Percentiles rank a stretch among this genome's conserved stretches.
These are phyloP conservation scores for Cyrtorhinus lividipennis DNA, from an alignment of 1,140 invertebrate species.

Conservation along the genomic window DNA sequence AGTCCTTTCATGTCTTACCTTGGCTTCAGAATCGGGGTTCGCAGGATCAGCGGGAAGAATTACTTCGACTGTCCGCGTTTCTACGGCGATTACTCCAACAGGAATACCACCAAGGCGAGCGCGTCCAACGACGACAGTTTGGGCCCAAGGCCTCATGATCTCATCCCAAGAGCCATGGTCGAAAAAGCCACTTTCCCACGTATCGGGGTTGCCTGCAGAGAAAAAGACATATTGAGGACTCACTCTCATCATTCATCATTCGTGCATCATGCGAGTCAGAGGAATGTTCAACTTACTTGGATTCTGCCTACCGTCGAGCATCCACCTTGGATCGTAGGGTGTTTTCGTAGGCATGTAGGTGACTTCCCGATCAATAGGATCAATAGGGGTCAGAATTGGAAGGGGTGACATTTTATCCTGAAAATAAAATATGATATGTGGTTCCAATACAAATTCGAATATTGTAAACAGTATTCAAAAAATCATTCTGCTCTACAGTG, in stretches of 20 bases:
- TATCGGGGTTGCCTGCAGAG: constrained; percentile 34
- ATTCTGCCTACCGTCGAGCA: constrained; percentile 63
- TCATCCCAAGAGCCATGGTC: constrained; percentile 82
- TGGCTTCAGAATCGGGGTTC: constrained; percentile 93
- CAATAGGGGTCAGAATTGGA: constrained; percentile 55
- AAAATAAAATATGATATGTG: constrained; percentile 18
- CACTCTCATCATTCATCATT: too few species aligned
- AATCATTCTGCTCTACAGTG: too few species aligned
- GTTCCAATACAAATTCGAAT: too few species aligned
- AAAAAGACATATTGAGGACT: too few species aligned
- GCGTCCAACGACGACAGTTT: constrained; percentile 85
- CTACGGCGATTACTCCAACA: constrained; percentile 90
- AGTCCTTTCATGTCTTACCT: constrained; percentile 39
- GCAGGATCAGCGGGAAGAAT: constrained; percentile 96
- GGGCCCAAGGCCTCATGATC: constrained; percentile 93
- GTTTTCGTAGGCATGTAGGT: constrained; percentile 76
- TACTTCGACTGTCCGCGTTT: constrained; percentile 90
- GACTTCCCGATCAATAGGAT: constrained; percentile 78
- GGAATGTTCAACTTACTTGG: constrained; percentile 35
- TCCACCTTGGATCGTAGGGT: constrained; percentile 86
- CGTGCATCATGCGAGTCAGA: background rate
- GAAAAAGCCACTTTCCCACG: constrained; percentile 84
- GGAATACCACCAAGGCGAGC: constrained; percentile 92
- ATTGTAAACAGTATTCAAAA: too few species aligned
- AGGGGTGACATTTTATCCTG: constrained; percentile 50